phyloP scores from a whole-genome alignment of 2,888 invertebrate genomes.

The Argyresthia goedartella region DNA sequence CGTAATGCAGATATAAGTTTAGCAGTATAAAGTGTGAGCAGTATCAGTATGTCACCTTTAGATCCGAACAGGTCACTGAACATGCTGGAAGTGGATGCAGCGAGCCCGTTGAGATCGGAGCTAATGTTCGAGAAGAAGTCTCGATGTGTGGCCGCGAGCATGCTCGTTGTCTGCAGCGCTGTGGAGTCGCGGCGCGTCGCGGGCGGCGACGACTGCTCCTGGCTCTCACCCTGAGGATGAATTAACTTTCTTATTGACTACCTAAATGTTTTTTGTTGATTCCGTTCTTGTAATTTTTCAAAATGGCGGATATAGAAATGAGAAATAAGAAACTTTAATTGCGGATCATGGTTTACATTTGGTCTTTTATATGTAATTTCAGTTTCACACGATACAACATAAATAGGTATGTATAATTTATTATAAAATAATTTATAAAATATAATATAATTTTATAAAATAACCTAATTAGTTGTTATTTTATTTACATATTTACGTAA shows the following conservation, averaged over 20 bases:
- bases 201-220: slow-evolving; percentile 34
- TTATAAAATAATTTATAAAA: too few species aligned
- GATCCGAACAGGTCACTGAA: slow-evolving; percentile 94
- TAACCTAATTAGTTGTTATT: too few species aligned
- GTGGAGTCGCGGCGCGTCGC: slow-evolving; percentile 67
- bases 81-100: slow-evolving; percentile 93
- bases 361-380: too few species aligned
- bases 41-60: slow-evolving; percentile 72
- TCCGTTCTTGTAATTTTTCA: background rate
- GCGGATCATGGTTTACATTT: too few species aligned
- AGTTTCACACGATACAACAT: too few species aligned
- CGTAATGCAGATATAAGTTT: too few species aligned
- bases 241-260: background rate
- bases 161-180: slow-evolving; percentile 74
- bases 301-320: too few species aligned
- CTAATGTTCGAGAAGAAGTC: slow-evolving; percentile 93
- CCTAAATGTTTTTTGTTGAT: background rate
- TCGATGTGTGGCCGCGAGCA: slow-evolving; percentile 77
- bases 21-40: too few species aligned
- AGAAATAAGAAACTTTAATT: too few species aligned
- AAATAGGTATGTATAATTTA: too few species aligned
- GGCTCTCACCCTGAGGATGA: slow-evolving; percentile 46
- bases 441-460: too few species aligned
- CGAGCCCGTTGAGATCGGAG: slow-evolving; percentile 92
- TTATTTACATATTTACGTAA: too few species aligned